Evolutionary conservation across 2,888 invertebrate species (phyloP), one percentile per base, ranked within the genome.

Genomic region (Lycophotia porphyrea): DNA sequence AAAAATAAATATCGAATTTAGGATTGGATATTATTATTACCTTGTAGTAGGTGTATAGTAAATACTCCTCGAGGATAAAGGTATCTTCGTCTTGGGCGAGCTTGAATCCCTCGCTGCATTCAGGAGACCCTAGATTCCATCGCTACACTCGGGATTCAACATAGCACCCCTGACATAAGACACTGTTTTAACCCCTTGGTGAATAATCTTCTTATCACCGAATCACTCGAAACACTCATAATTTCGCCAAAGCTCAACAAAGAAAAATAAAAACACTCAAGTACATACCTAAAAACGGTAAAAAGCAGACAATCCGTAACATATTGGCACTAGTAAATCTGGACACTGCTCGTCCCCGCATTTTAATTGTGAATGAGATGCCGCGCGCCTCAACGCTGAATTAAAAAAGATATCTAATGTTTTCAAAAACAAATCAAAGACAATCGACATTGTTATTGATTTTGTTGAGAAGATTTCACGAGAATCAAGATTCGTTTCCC

Each of bases 401-500:
- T 31, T 60, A 63, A 71, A 69, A 72, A n/a, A 34, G n/a, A 39
- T 39, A 18, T 39, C 39, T 69, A 24, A 31, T 82, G 81, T 84
- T 76, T 76, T 74, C 71, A 79, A 74, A 74, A 84, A 78, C 74
- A 74, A 71, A n/a, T 44, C 39, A 58, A 55, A 65, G 34, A 72
- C 47, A 72, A 76, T 74, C 64, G 47, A 61, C 70, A 84, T 76
- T 83, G 79, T 84, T 72, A 70, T 63, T 61, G 63, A 34, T 73
- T 61, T 60, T 36, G 24, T 67, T 55, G 58, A 39, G 65, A 72
- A 55, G 18, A 31, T 34, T 66, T 47, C 71, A 69, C 52, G 44
- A 15, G 55, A 63, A n/a, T 47, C 69, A 47, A 64, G 18, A 55
- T 47, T 39, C 15, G 49, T 34, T 65, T 52, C 58, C 44, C 31